These are phyloP conservation scores for Thamnophis elegans DNA, from an alignment of 2,797 vertebrate species.

Conservation along the genomic window DNA sequence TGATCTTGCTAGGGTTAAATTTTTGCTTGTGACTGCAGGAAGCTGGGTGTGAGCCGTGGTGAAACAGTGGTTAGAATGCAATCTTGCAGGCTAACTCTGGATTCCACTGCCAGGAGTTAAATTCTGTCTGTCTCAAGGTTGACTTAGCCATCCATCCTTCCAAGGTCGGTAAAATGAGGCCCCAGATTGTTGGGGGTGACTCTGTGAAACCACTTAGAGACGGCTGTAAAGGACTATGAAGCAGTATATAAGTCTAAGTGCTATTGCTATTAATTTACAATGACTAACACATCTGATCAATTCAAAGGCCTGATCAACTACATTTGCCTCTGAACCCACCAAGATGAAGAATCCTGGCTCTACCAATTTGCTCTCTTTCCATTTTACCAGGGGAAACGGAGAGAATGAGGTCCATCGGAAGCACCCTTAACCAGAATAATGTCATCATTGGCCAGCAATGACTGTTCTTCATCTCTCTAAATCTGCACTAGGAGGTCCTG, in stretches of 20 bases:
- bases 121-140: not conserved
- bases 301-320: not conserved
- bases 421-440: not conserved
- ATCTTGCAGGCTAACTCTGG: not conserved
- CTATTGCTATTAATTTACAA: not conserved
- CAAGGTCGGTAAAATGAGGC: not conserved
- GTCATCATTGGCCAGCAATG: not conserved
- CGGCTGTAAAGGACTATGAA: not conserved
- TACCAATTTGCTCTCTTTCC: not conserved
- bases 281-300: not conserved
- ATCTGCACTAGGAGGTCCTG: not conserved
- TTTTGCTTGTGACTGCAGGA: not conserved
- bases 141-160: not conserved
- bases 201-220: no score
- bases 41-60: not conserved
- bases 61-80: not conserved
- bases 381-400: not conserved
- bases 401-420: not conserved
- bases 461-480: not conserved
- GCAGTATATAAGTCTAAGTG: not conserved
- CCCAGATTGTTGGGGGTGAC: not conserved
- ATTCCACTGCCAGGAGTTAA: not conserved
- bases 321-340: not conserved
- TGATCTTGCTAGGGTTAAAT: not conserved
- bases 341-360: not conserved